Evolutionary conservation across 1,140 invertebrate genomes (phyloP).

Genomic region (Camponotus floridanus): DNA sequence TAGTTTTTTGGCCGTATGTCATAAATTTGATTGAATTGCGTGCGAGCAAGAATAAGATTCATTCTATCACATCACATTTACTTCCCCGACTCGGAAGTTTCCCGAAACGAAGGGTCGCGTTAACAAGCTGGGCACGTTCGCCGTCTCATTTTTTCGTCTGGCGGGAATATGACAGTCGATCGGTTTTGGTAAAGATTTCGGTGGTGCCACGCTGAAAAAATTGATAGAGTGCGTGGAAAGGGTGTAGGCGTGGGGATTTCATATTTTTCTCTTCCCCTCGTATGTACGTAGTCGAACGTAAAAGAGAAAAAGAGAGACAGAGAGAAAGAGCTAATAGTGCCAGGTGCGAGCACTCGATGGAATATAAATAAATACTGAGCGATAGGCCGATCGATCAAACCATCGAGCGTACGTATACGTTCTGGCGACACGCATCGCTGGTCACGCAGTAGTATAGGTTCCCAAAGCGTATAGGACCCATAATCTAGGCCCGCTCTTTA

Average conservation of each 20-base stretch:
- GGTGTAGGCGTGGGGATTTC: slow-evolving; percentile 51
- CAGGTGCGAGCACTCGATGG: slow-evolving; percentile 76
- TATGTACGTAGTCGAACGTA: slow-evolving; percentile 53
- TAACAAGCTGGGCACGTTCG: slow-evolving; percentile 54
- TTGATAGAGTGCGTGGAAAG: slow-evolving; percentile 71
- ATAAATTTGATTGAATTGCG: not conserved
- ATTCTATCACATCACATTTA: slow-evolving; percentile 18
- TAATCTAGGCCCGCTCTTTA: slow-evolving; percentile 24
- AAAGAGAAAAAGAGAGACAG: too few relatives aligned
- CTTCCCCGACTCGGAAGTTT: not conserved
- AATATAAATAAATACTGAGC: slow-evolving; percentile 78
- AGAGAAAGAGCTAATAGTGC: slow-evolving; percentile 73
- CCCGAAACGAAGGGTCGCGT: not conserved
- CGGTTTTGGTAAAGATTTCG: slow-evolving; percentile 68
- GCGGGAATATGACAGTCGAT: slow-evolving; percentile 65
- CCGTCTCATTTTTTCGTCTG: slow-evolving; percentile 56
- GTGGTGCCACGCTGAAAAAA: slow-evolving; percentile 59
- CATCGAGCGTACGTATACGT: slow-evolving; percentile 65
- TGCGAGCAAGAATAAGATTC: not conserved
- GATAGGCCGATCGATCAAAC: slow-evolving; percentile 77
- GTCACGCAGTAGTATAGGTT: slow-evolving; percentile 44
- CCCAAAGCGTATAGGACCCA: slow-evolving; percentile 22
- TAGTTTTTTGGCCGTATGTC: not conserved
- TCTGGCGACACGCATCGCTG: slow-evolving; percentile 71
- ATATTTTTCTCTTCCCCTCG: slow-evolving; percentile 66